A percentile compares a stretch with the other conserved stretches of the same genome.
Evolutionary conservation across 1,140 invertebrate species (phyloP).

Genomic region (Anoplolepis gracilipes): DNA sequence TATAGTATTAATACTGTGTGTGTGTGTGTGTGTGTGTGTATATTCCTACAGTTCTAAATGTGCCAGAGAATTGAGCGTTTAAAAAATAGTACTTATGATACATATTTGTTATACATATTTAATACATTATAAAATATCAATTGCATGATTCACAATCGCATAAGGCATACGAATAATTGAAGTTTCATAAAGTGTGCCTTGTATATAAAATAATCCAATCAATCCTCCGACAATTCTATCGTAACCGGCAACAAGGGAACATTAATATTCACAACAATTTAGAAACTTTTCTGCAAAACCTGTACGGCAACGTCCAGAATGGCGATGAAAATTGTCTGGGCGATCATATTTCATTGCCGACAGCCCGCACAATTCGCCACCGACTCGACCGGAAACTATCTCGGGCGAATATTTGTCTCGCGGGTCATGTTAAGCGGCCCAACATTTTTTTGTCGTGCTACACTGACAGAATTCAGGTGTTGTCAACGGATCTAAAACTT

Average conservation of each 20-base stretch:
- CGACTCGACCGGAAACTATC: slow-evolving; percentile 58
- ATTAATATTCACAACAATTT: slow-evolving; percentile 47
- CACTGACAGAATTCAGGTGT: slow-evolving; percentile 48
- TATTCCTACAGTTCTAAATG: neutral
- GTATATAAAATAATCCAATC: slow-evolving; percentile 60
- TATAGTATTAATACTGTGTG: no score
- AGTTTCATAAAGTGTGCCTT: neutral
- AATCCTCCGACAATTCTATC: slow-evolving; percentile 50
- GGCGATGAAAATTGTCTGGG: slow-evolving; percentile 63
- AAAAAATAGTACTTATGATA: no score
- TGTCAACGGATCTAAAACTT: slow-evolving; percentile 58
- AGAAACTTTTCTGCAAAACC: slow-evolving; percentile 64
- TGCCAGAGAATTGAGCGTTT: no score
- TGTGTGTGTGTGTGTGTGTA: no score
- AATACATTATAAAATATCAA: no score
- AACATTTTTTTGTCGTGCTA: slow-evolving; percentile 34
- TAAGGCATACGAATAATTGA: neutral
- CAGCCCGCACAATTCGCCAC: slow-evolving; percentile 58
- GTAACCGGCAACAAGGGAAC: slow-evolving; percentile 7
- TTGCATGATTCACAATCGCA: no score
- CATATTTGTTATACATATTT: no score
- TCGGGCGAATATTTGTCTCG: slow-evolving; percentile 63
- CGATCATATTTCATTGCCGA: slow-evolving; percentile 65
- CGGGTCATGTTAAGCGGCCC: slow-evolving; percentile 57
- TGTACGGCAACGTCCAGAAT: slow-evolving; percentile 25